These are phyloP conservation scores for Amblyopsis hoosieri DNA, from an alignment of 2,797 vertebrate genomes.

Conservation along the genomic window DNA sequence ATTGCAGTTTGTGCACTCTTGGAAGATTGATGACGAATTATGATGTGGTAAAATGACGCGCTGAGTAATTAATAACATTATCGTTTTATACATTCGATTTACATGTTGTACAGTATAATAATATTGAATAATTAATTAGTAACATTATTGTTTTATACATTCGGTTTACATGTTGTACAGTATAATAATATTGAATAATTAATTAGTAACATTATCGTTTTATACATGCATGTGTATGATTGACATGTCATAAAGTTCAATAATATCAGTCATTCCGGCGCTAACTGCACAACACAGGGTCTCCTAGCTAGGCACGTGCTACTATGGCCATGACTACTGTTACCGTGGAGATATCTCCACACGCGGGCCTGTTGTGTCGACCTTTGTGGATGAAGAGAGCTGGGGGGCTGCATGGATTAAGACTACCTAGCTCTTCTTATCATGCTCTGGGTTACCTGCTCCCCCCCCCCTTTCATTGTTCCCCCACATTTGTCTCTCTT, in stretches of 20 bases:
- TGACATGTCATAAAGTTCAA: too few species aligned
- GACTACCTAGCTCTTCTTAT: too few species aligned
- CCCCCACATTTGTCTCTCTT: constrained; percentile 7
- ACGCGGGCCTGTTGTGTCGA: constrained; percentile 46
- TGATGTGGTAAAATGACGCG: neutral
- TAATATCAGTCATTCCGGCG: neutral
- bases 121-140: too few species aligned
- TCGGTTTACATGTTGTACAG: too few species aligned
- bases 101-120: too few species aligned
- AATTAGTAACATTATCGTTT: too few species aligned
- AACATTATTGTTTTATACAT: too few species aligned
- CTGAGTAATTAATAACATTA: neutral
- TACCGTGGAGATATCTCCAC: constrained; percentile 58
- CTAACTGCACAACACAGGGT: neutral
- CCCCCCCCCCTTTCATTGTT: neutral
- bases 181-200: too few species aligned
- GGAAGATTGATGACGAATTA: too few species aligned
- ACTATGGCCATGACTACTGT: constrained; percentile 29
- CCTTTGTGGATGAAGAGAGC: constrained; percentile 42
- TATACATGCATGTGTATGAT: too few species aligned
- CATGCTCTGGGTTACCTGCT: constrained; percentile 1
- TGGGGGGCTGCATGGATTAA: neutral
- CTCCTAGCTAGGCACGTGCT: constrained; percentile 27
- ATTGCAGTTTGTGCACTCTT: too few species aligned
- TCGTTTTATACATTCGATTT: too few species aligned